phyloP scores from a whole-genome alignment of 2,888 invertebrate genomes.

The Acrobasis suavella region DNA sequence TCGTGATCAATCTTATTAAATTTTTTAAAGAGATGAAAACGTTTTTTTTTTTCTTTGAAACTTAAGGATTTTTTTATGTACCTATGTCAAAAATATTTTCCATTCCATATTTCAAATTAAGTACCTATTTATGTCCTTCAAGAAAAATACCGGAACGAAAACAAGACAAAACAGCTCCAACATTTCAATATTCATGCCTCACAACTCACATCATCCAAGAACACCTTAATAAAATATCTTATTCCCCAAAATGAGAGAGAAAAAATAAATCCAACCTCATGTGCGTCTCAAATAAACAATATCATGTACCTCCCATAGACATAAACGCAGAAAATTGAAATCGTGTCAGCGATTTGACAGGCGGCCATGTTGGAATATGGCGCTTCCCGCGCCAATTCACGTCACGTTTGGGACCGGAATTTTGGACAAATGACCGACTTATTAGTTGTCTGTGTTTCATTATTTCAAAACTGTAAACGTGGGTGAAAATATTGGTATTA shows the following conservation, averaged over 20 bases:
- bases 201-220: too few species aligned
- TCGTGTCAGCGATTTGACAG: slow-evolving; percentile 36
- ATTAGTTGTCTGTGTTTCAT: slow-evolving; percentile 21
- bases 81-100: too few species aligned
- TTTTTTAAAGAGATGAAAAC: too few species aligned
- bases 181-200: slow-evolving; percentile 1
- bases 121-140: too few species aligned
- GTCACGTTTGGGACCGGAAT: slow-evolving; percentile 34
- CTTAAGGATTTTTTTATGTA: too few species aligned
- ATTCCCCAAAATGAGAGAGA: slow-evolving; percentile 4
- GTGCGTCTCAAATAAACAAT: slow-evolving; percentile 11
- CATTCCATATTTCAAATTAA: too few species aligned
- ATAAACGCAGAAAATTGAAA: slow-evolving; percentile 26
- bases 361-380: slow-evolving; percentile 37
- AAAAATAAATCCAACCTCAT: slow-evolving; percentile 10
- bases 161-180: neutral
- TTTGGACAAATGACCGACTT: slow-evolving; percentile 32
- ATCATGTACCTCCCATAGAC: slow-evolving; percentile 6
- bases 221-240: slow-evolving; percentile 9
- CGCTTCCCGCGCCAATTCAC: slow-evolving; percentile 32
- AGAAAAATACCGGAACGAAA: too few species aligned
- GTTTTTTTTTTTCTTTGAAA: too few species aligned
- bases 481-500: slow-evolving; percentile 17
- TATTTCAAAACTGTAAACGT: slow-evolving; percentile 19
- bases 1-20: too few species aligned